Percentiles rank a stretch among this genome's conserved stretches.
These are phyloP conservation scores for Lampropteryx suffumata DNA, from an alignment of 2,888 invertebrate genomes.

Conservation along the genomic window DNA sequence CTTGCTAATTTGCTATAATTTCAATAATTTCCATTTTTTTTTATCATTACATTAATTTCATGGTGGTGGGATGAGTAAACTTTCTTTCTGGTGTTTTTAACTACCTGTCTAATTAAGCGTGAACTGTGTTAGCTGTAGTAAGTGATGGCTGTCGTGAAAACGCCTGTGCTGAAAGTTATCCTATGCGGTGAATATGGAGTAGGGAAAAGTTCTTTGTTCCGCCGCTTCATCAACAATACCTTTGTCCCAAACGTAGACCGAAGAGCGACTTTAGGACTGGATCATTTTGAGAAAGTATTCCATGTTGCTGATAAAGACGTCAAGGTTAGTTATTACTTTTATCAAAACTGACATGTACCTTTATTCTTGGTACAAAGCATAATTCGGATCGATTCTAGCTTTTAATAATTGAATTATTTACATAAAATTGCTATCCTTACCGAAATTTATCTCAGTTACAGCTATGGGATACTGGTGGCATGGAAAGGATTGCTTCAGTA, in stretches of 20 bases:
- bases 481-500: slow-evolving; percentile 97
- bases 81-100: too few relatives aligned
- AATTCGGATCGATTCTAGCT: background rate
- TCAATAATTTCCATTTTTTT: too few relatives aligned
- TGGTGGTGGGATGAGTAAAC: too few relatives aligned
- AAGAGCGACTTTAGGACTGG: slow-evolving; percentile 94
- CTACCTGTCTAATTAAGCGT: too few relatives aligned
- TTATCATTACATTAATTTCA: too few relatives aligned
- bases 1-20: too few relatives aligned
- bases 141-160: slow-evolving; percentile 91
- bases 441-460: slow-evolving; percentile 86
- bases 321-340: slow-evolving; percentile 80
- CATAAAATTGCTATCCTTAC: slow-evolving; percentile 2
- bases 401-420: slow-evolving; percentile 27
- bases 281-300: slow-evolving; percentile 93
- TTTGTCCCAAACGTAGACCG: slow-evolving; percentile 92
- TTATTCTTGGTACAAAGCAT: background rate
- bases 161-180: slow-evolving; percentile 95
- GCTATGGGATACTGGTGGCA: slow-evolving; percentile 98
- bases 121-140: too few relatives aligned
- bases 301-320: slow-evolving; percentile 89
- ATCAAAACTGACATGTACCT: too few relatives aligned
- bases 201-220: slow-evolving; percentile 96
- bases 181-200: slow-evolving; percentile 98
- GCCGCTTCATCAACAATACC: slow-evolving; percentile 94